These are phyloP conservation scores for Tinea pellionella DNA, from an alignment of 2,888 invertebrate genomes.

Conservation along the genomic window DNA sequence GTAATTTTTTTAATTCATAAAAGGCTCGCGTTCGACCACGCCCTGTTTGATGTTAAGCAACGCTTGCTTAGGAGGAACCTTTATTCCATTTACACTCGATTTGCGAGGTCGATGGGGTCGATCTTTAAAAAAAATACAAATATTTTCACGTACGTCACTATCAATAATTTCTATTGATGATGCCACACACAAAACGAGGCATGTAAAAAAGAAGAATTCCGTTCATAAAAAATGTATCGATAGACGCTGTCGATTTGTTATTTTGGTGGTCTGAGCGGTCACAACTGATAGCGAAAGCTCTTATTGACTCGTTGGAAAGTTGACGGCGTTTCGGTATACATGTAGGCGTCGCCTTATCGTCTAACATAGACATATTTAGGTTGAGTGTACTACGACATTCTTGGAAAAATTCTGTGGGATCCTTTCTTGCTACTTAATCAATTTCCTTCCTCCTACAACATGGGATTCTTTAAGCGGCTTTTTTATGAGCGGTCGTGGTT, in stretches of 20 bases:
- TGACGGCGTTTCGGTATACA: slow-evolving; percentile 25
- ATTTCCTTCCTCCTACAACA: not conserved
- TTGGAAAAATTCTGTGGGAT: slow-evolving; percentile 17
- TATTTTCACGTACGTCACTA: not conserved
- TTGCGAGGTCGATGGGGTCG: no score
- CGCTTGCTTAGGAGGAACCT: no score
- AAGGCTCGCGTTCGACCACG: no score
- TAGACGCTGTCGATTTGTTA: not conserved
- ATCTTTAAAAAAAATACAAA: no score
- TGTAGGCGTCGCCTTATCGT: slow-evolving; percentile 46
- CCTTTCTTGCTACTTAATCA: not conserved
- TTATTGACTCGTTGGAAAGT: slow-evolving; percentile 67
- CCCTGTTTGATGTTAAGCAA: no score
- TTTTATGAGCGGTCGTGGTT: no score
- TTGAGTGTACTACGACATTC: slow-evolving; percentile 41
- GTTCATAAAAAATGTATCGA: not conserved
- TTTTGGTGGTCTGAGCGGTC: slow-evolving; percentile 4
- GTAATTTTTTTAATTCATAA: no score
- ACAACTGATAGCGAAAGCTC: slow-evolving; percentile 65
- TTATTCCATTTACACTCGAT: no score
- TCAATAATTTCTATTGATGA: not conserved
- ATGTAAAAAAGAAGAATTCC: not conserved
- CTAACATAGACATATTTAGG: slow-evolving; percentile 47
- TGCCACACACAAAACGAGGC: not conserved
- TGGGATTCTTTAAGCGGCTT: no score